Base-by-base conservation (phyloP, 2,888 invertebrate genomes). In the Pycnomerus fuliginosus region DNA sequence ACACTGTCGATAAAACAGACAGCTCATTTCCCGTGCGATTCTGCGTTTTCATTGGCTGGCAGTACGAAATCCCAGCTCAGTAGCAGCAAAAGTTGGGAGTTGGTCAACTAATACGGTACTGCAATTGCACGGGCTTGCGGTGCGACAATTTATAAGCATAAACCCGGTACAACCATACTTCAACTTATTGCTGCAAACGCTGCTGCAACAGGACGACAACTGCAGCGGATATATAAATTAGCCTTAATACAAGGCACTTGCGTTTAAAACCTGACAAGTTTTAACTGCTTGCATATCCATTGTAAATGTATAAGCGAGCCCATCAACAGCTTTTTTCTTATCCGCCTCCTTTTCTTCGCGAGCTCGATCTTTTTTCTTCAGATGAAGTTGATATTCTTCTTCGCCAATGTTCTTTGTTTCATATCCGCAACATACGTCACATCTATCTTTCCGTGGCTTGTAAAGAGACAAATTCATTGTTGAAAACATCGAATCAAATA, bases 211-310 rank as follows among this genome's bases (percentile, higher is more conserved):
- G n/a, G n/a, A n/a, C n/a, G n/a, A n/a, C n/a, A n/a, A n/a, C n/a
- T n/a, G n/a, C n/a, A n/a, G n/a, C n/a, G n/a, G n/a, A n/a, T n/a
- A n/a, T n/a, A n/a, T n/a, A n/a, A n/a, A n/a, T n/a, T n/a, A n/a
- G n/a, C n/a, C n/a, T n/a, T 42, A 48, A 44, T 44, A 50, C 8
- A 50, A 13, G n/a, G 31, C 31, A n/a, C 35, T 39, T 2, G 34
- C 44, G 29, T 47, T 32, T 11, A 22, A 37, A 15, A 28, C 24
- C 15, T 41, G 49, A 13, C 33, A 24, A 3, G 34, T 23, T 10
- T 37, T 20, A 12, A 49, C 38, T 2, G 34, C n/a, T 27, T 49
- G 42, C 23, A 49, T 16, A 30, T 49, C 46, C 17, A 49, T 37
- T 13, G 29, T 30, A 24, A 40, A 39, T 22, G 27, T 33, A 5